Conservation (phyloP, 2,797 vertebrate genomes). For the Pipistrellus pygmaeus region DNA sequence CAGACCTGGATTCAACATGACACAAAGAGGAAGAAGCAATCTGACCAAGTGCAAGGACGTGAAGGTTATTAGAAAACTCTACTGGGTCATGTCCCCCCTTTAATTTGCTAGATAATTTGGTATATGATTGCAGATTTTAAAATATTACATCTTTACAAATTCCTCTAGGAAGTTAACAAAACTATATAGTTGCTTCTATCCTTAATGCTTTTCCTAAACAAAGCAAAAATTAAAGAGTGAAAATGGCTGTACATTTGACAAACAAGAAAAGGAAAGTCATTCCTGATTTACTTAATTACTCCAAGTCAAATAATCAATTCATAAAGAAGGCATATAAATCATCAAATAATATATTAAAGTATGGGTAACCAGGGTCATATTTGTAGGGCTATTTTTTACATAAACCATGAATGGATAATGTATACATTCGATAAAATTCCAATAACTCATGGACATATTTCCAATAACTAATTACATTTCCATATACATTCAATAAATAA, state of each 20-base stretch:
- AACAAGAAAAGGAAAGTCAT: not conserved
- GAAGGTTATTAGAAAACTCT: not conserved
- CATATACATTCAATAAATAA: not conserved
- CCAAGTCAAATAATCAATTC: not conserved
- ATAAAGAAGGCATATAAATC: not conserved
- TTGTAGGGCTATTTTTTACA: not conserved
- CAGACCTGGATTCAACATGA: not conserved
- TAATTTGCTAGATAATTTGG: not conserved
- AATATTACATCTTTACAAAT: not conserved
- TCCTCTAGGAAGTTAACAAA: not conserved
- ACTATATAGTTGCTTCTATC: not conserved
- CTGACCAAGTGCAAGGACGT: not conserved
- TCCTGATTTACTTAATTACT: not conserved
- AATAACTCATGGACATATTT: not conserved
- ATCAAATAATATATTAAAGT: not conserved
- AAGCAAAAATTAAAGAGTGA: not conserved
- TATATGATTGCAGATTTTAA: not conserved
- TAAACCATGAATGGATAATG: not conserved
- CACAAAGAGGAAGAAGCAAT: not conserved
- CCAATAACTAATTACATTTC: not conserved
- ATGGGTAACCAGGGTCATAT: not conserved
- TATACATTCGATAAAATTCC: not conserved
- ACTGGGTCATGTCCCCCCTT: not conserved
- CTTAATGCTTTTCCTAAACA: not conserved
- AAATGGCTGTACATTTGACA: not conserved